Evolutionary conservation across 1,140 invertebrate species (phyloP), one percentile per base, ranked within the genome.

Genomic region (Rhagoletis zephyria): DNA sequence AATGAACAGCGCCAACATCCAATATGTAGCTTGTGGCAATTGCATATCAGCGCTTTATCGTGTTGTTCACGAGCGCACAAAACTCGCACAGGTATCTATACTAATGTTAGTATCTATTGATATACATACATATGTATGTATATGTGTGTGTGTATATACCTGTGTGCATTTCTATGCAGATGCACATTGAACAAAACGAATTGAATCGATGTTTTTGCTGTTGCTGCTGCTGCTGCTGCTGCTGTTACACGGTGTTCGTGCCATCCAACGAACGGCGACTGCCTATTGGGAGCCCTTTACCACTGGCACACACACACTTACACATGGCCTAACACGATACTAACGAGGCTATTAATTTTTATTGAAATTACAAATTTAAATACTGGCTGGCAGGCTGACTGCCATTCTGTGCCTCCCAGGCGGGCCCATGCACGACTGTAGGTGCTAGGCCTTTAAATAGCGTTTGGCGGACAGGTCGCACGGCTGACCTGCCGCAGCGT

Each of bases 361-460:
- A 81, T 81, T 59, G 74, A 81, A 81, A 81, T 81, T 81, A 81
- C 74, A 81, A 81, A 81, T 81, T 81, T 48, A 81, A 81, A 81
- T 81, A 56, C 19, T 30, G 48, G 74, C 74, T 81, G 74, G 74
- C 74, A 10, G 74, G 74, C 45, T 48, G 12, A 7, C n/a, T 4
- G 61, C 3, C n/a, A 81, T 3, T 14, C 74, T 30, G 74, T 5
- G 51, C 51, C 10, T 5, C 10, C 51, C 10, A 2, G 51, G 51
- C 51, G 51, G 51, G 51, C 51, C 51, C 5, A 30, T 45, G 42
- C 10, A 3, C 45, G 42, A 14, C 67, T 40, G 1, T 16, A 42
- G 67, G 67, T 70, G 67, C 67, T 19, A 56, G 74, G 48, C 45
- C 4, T n/a, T 77, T 56, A 77, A 77, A 56, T 51, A 48, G 74